These are phyloP conservation scores for Augochlorella aurata DNA, from an alignment of 2,888 invertebrate species.

Conservation along the genomic window DNA sequence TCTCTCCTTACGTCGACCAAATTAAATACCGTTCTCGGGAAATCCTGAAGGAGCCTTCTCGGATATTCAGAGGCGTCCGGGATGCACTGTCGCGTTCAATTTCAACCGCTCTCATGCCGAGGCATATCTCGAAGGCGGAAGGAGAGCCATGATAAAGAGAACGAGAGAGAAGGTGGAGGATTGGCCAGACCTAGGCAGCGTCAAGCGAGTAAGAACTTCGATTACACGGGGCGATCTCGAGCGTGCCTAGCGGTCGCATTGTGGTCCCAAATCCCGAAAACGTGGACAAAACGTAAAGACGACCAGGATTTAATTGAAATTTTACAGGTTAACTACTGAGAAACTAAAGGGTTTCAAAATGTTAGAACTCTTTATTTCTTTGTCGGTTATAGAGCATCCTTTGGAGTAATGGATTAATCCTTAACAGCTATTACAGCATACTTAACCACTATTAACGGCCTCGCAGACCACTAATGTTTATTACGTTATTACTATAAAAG, in stretches of 20 bases:
- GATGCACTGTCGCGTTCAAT: constrained; percentile 69
- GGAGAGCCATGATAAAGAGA: constrained; percentile 12
- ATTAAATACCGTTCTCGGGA: constrained; percentile 71
- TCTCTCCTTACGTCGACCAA: constrained; percentile 67
- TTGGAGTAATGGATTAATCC: too few species aligned
- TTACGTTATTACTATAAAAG: too few species aligned
- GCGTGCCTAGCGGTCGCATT: background rate
- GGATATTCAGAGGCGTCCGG: constrained; percentile 66
- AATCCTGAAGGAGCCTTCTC: constrained; percentile 62
- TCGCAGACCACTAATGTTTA: too few species aligned
- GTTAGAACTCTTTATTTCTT: too few species aligned
- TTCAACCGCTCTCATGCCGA: constrained; percentile 52
- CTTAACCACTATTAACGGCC: too few species aligned
- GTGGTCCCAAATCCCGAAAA: background rate
- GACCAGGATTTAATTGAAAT: too few species aligned
- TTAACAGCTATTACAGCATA: too few species aligned
- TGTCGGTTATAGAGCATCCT: too few species aligned
- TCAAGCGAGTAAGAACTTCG: constrained; percentile 36
- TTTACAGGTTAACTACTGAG: too few species aligned
- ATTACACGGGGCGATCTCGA: constrained; percentile 32
- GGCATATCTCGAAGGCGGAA: constrained; percentile 45
- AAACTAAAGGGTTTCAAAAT: too few species aligned
- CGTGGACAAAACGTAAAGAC: too few species aligned
- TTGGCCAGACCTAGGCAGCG: constrained; percentile 17
- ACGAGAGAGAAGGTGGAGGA: constrained; percentile 11